phyloP scores from a whole-genome alignment of 2,113 vertebrate species.

The Callipepla californica region DNA sequence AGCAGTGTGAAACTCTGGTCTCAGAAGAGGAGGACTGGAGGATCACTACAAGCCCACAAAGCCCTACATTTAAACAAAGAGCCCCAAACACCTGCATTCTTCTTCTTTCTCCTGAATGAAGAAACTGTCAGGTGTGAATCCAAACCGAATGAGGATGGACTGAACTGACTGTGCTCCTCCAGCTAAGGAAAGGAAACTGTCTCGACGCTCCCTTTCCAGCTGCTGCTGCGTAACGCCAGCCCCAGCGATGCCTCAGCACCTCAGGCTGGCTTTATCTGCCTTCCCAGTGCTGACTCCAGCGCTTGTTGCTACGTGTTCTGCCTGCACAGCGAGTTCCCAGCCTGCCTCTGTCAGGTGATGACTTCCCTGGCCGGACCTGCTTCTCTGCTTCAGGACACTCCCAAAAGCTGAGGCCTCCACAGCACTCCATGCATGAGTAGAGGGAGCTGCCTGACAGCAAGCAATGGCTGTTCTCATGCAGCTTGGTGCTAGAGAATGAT shows the following conservation, averaged over 20 bases:
- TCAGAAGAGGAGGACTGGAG: background rate
- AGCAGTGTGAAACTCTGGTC: background rate
- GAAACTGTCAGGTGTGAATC: background rate
- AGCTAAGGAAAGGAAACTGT: background rate
- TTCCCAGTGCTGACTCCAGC: slow-evolving; percentile 37
- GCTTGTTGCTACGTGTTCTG: slow-evolving; percentile 66
- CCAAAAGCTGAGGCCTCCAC: background rate
- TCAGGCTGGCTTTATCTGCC: slow-evolving; percentile 43
- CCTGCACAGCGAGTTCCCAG: slow-evolving; percentile 69
- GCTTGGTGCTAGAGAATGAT: fast-evolving
- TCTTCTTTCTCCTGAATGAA: background rate
- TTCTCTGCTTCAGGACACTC: slow-evolving; percentile 65
- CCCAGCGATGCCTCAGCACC: slow-evolving; percentile 56
- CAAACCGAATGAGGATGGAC: fast-evolving
- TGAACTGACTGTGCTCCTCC: background rate
- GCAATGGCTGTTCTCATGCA: background rate
- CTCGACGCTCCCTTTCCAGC: background rate
- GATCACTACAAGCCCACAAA: background rate
- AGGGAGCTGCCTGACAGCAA: background rate
- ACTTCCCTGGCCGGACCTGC: slow-evolving; percentile 58
- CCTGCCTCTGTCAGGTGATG: slow-evolving; percentile 37
- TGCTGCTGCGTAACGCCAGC: slow-evolving; percentile 28
- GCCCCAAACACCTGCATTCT: background rate
- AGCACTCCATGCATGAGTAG: background rate
- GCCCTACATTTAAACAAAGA: background rate